Conservation (phyloP, 2,888 invertebrate genomes). For the Drosophila putrida region DNA sequence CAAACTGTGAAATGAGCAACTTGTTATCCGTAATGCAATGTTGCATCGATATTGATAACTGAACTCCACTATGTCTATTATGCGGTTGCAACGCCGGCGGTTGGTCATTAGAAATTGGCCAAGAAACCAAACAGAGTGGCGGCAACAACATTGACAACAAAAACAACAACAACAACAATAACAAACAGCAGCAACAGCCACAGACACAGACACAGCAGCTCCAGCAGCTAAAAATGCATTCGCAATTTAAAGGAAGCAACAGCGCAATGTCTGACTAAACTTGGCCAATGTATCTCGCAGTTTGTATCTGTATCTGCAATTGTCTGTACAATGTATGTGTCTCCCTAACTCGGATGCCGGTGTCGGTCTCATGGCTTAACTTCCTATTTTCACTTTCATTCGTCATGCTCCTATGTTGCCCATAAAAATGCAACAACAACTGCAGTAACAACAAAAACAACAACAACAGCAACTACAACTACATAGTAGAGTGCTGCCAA, state of each 20-base stretch:
- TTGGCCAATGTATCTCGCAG: constrained; percentile 68
- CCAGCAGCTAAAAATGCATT: constrained; percentile 51
- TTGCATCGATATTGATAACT: constrained; percentile 50
- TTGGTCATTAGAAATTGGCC: constrained; percentile 74
- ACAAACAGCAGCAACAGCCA: constrained; percentile 8
- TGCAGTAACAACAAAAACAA: constrained; percentile 11
- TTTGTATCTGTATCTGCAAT: constrained; percentile 31
- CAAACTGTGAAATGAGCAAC: constrained; percentile 38
- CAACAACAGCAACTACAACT: background rate
- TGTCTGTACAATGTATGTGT: constrained; percentile 16
- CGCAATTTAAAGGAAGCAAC: constrained; percentile 65
- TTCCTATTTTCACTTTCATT: constrained; percentile 82
- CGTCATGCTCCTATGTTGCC: constrained; percentile 70
- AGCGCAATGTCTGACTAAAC: constrained; percentile 63
- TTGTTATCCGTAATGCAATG: constrained; percentile 35
- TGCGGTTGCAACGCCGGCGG: constrained; percentile 41
- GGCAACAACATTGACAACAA: constrained; percentile 54
- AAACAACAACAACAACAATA: constrained; percentile 20
- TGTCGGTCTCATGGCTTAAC: constrained; percentile 75
- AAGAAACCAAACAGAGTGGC: constrained; percentile 70
- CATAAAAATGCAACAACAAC: constrained; percentile 62
- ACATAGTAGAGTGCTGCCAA: constrained; percentile 40
- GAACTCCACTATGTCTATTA: constrained; percentile 21
- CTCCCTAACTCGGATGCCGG: constrained; percentile 47
- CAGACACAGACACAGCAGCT: constrained; percentile 4